Evolutionary conservation across 2,797 vertebrate genomes (phyloP).

Genomic region (Muscicapa striata): DNA sequence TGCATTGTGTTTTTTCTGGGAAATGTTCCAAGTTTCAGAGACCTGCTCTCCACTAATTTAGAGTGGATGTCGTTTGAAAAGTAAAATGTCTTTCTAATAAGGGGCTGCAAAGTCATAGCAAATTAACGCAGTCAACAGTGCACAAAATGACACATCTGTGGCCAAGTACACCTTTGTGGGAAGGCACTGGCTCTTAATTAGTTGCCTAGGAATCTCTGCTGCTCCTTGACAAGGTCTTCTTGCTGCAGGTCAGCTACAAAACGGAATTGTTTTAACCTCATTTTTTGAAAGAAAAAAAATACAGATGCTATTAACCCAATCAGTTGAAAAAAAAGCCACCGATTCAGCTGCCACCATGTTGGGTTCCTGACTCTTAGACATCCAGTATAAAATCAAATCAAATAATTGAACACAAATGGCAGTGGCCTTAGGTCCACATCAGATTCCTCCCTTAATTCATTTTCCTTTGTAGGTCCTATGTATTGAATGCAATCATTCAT

Average conservation of each 20-base stretch:
- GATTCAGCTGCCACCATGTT: neutral
- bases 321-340: neutral
- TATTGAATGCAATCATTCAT: neutral
- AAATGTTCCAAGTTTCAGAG: neutral
- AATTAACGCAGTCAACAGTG: neutral
- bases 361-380: neutral
- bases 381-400: neutral
- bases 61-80: neutral
- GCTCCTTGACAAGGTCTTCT: neutral
- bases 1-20: neutral
- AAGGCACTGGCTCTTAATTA: neutral
- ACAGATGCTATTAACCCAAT: neutral
- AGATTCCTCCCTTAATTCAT: neutral
- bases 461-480: neutral
- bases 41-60: neutral
- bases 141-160: neutral
- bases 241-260: neutral
- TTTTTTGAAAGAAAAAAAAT: neutral
- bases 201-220: neutral
- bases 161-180: neutral
- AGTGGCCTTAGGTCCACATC: neutral
- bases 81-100: slow-evolving; percentile 1
- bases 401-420: neutral
- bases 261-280: neutral
- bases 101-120: neutral